These are phyloP conservation scores for Charanyca ferruginea DNA, from an alignment of 2,888 invertebrate species.

Conservation along the genomic window DNA sequence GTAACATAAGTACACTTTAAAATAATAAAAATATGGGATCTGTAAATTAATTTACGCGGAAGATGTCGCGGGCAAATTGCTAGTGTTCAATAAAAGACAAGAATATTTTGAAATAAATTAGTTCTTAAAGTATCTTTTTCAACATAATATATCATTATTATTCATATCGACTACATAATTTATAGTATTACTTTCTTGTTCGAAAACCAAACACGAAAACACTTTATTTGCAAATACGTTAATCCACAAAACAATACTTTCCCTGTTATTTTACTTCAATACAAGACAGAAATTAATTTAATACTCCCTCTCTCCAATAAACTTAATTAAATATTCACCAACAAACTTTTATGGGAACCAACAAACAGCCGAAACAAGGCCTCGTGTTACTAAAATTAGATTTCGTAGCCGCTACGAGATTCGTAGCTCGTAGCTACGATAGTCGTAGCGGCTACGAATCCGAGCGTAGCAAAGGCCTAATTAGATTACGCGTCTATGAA, in stretches of 20 bases:
- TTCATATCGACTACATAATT: background rate
- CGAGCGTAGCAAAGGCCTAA: constrained; percentile 58
- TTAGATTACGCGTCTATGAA: constrained; percentile 63
- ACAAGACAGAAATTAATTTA: constrained; percentile 46
- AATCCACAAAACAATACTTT: constrained; percentile 19
- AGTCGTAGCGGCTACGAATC: constrained; percentile 60
- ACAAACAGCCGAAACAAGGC: constrained; percentile 58
- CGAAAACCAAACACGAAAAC: background rate
- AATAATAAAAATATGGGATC: too few relatives aligned
- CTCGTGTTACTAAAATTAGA: constrained; percentile 60
- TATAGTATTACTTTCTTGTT: background rate
- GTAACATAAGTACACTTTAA: too few relatives aligned
- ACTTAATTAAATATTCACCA: constrained; percentile 48
- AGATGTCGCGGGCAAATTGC: too few relatives aligned
- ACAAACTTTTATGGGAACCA: constrained; percentile 45
- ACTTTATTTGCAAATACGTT: background rate
- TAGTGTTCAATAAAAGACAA: too few relatives aligned
- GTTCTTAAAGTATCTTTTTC: too few relatives aligned
- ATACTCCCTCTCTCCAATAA: constrained; percentile 25
- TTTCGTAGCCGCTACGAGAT: constrained; percentile 59
- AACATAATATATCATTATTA: too few relatives aligned
- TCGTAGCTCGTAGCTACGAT: constrained; percentile 57
- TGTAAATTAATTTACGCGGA: too few relatives aligned
- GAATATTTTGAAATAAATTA: too few relatives aligned
- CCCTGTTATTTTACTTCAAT: constrained; percentile 3